Evolutionary conservation across 2,113 vertebrate genomes (phyloP).

Genomic region (Sorex fumeus): DNA sequence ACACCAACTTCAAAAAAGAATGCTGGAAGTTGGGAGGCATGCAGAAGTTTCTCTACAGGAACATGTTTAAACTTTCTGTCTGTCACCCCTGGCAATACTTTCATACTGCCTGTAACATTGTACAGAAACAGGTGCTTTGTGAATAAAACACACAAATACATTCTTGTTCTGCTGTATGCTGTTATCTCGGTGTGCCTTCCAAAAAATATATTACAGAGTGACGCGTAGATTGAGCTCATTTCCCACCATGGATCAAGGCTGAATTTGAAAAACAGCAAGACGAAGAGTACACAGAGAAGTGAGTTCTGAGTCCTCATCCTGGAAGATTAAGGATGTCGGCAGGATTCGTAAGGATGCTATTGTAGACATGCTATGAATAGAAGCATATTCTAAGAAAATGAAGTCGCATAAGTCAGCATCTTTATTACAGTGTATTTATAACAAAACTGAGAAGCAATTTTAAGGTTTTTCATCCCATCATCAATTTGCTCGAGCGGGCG

Average conservation of each 20-base stretch:
- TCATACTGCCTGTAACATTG: neutral
- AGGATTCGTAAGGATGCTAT: too few species aligned
- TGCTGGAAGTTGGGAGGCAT: neutral
- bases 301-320: neutral
- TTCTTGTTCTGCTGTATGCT: neutral
- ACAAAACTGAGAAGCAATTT: neutral
- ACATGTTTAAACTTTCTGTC: neutral
- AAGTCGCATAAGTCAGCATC: neutral
- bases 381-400: neutral
- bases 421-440: neutral
- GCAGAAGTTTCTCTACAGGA: neutral
- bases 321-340: too few species aligned
- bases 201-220: neutral
- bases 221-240: neutral
- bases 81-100: neutral
- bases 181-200: neutral
- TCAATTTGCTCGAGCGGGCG: too few species aligned
- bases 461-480: too few species aligned
- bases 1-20: slow-evolving; percentile 43
- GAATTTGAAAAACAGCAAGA: neutral
- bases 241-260: neutral
- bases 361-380: neutral
- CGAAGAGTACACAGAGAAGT: fast-evolving
- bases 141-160: too few species aligned
- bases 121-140: neutral